Conservation (phyloP, 2,888 invertebrate species). For the Ennomos quercinarius region DNA sequence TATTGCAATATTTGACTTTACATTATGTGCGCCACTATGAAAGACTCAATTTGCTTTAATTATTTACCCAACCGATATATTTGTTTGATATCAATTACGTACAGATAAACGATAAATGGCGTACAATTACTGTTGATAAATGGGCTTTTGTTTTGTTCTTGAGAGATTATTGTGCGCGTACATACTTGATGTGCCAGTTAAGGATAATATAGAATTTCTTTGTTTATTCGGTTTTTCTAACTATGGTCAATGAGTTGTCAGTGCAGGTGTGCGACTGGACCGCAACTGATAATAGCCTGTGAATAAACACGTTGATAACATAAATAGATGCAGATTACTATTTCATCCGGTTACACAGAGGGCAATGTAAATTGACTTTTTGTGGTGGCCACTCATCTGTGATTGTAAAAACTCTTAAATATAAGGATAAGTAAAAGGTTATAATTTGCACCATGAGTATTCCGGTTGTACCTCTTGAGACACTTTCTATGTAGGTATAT, state of each 20-base stretch:
- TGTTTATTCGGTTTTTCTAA: constrained; percentile 4
- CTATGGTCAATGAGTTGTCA: constrained; percentile 19
- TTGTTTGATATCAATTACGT: constrained; percentile 77
- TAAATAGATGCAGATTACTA: constrained; percentile 14
- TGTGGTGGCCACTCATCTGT: too few species aligned
- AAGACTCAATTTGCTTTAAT: constrained; percentile 59
- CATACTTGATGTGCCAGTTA: constrained; percentile 22
- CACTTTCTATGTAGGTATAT: too few species aligned
- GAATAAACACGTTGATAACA: constrained; percentile 20
- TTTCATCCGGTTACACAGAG: constrained; percentile 5
- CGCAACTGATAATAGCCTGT: constrained; percentile 33
- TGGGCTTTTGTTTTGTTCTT: constrained; percentile 44
- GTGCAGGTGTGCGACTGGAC: constrained; percentile 22
- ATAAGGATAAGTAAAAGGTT: too few species aligned
- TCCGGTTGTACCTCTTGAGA: too few species aligned
- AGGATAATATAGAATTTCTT: constrained; percentile 1
- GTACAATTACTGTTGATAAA: constrained; percentile 52
- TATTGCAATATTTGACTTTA: constrained; percentile 62
- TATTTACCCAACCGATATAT: constrained; percentile 73
- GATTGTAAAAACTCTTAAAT: too few species aligned
- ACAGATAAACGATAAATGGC: constrained; percentile 67
- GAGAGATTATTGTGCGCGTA: constrained; percentile 24
- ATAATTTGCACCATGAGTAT: too few species aligned
- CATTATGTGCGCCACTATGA: constrained; percentile 58
- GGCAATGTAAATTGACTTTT: too few species aligned